Evolutionary conservation across 2,797 vertebrate species (phyloP), one percentile per base, ranked within the genome.

Genomic region (Poecilia wingei): DNA sequence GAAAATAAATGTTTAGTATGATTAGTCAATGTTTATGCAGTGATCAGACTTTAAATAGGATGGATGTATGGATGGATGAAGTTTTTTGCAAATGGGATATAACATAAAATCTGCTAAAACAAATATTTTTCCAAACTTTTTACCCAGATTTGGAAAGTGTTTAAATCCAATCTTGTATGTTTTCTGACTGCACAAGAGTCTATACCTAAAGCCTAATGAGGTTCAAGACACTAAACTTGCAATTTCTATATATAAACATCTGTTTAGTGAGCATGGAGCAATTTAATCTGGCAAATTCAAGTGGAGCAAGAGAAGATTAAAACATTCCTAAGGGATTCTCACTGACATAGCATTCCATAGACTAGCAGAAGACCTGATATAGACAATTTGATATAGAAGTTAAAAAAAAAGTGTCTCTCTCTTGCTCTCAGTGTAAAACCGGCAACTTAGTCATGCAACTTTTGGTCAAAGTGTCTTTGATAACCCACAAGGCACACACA

Each of bases 381-480:
- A 33, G 5, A 61, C 1, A 61, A 61, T 61, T 61, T 66, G 18
- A 22, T 39, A 66, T 39, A 33, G 18, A 66, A 39, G 61, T 66
- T 16, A 28, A 57, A 28, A n/a, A 31, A 53, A 22, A 51, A 49
- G 14, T 64, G 49, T 13, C 59, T 28, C 4, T 82, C 47, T 73
- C 20, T 51, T 33, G 51, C 69, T 81, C 39, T 3, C 18, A 31
- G 25, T 46, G 22, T 66, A 59, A 81, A 84, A 61, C 33, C 14
- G 85, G 0, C n/a, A 59, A 61, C n/a, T 61, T 57, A 57, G n/a
- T 57, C 53, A 57, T 3, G 25, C 25, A 28, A 57, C 82, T 88
- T 90, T 91, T 87, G 87, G 83, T 82, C 80, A 80, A 86, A 79
- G 71, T 74, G 69, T 77, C 82, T 93, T 89, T 91, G 85, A 90